Conservation (phyloP, 2,888 invertebrate species). For the Shargacucullia verbasci region DNA sequence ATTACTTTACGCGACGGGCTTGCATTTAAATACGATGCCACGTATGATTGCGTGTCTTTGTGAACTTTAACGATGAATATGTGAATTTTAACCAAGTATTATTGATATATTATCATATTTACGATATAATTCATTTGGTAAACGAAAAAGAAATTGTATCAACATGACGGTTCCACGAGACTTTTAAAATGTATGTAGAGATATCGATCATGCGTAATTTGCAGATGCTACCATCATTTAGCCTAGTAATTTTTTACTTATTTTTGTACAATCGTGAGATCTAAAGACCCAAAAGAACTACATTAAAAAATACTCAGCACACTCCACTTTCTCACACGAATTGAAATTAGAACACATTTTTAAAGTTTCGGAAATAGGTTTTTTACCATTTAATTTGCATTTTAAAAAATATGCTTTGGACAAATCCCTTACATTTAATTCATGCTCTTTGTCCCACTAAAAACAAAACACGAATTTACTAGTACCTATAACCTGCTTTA, state of each 20-base stretch:
- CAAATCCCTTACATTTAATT: too few relatives aligned
- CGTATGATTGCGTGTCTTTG: slow-evolving; percentile 34
- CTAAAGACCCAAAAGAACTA: too few relatives aligned
- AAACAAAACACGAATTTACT: neutral
- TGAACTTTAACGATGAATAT: slow-evolving; percentile 34
- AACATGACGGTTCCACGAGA: too few relatives aligned
- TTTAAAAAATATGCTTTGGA: too few relatives aligned
- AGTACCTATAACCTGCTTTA: slow-evolving; percentile 36
- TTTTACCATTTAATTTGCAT: too few relatives aligned
- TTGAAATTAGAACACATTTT: too few relatives aligned
- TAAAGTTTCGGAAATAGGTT: too few relatives aligned
- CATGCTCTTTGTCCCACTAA: neutral
- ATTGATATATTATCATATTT: slow-evolving; percentile 22
- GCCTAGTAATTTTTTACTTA: too few relatives aligned
- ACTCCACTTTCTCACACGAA: too few relatives aligned
- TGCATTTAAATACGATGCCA: slow-evolving; percentile 16
- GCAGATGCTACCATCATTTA: too few relatives aligned
- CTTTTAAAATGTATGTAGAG: neutral
- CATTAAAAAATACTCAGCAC: too few relatives aligned
- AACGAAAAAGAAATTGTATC: slow-evolving; percentile 10
- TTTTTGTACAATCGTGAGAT: too few relatives aligned
- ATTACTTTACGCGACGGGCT: slow-evolving; percentile 21
- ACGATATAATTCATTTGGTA: slow-evolving; percentile 12
- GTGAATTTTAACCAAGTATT: slow-evolving; percentile 28
- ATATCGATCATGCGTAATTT: slow-evolving; percentile 10